A percentile compares a stretch with the other conserved stretches of the same genome.
Conservation (phyloP, 2,797 vertebrate genomes). For the Oophaga sylvatica region DNA sequence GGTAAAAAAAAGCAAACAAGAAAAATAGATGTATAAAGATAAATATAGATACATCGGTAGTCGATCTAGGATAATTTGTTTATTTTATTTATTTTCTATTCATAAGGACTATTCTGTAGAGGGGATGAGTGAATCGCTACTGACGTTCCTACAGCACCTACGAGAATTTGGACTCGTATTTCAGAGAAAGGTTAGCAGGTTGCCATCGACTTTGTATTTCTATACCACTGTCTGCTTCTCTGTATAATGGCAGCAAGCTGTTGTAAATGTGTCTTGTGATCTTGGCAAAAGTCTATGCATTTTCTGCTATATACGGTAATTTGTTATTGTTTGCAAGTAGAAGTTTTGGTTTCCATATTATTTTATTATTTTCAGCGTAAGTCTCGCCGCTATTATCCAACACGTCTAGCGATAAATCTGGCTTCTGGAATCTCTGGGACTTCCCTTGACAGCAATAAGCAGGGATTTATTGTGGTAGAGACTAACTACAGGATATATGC, state of each 20-base stretch:
- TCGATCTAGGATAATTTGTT: no score
- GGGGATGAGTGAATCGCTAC: conserved; percentile 90
- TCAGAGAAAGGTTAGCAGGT: conserved; percentile 84
- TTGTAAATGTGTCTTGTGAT: background rate
- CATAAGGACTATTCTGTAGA: conserved; percentile 91
- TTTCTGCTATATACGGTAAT: background rate
- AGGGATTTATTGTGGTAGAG: conserved; percentile 88
- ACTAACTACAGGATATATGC: conserved; percentile 92
- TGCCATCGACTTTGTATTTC: background rate
- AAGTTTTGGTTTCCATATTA: background rate
- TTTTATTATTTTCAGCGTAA: conserved; percentile 77
- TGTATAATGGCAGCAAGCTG: background rate
- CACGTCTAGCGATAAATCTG: conserved; percentile 88
- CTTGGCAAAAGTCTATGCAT: background rate
- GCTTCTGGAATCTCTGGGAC: conserved; percentile 83
- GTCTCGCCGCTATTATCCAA: conserved; percentile 90
- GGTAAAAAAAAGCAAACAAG: background rate
- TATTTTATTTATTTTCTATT: background rate
- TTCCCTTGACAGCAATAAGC: conserved; percentile 73
- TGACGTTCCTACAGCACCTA: conserved; percentile 89
- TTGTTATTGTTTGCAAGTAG: background rate
- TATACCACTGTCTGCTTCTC: background rate
- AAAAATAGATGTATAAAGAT: no score
- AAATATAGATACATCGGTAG: no score
- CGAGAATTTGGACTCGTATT: conserved; percentile 93